These are phyloP conservation scores for Neotoxoptera formosana DNA, from an alignment of 1,140 invertebrate species.

Conservation along the genomic window DNA sequence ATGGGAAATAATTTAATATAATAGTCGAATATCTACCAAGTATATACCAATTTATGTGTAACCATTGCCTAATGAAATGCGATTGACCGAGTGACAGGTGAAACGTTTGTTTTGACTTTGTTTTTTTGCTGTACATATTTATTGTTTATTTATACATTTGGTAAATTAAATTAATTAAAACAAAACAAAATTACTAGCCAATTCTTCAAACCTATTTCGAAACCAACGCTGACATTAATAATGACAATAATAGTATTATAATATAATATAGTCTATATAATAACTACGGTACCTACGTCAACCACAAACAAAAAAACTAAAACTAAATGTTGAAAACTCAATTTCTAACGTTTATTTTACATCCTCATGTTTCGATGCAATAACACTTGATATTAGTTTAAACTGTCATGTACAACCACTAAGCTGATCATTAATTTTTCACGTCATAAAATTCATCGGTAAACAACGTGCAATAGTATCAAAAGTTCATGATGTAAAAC, in stretches of 20 bases:
- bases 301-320: background rate
- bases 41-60: background rate
- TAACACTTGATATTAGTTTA: background rate
- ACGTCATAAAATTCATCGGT: background rate
- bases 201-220: background rate
- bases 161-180: background rate
- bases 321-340: background rate
- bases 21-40: background rate
- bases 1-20: background rate
- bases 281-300: background rate
- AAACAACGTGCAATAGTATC: background rate
- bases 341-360: background rate
- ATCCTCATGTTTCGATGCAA: background rate
- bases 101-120: background rate
- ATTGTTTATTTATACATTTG: background rate
- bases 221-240: background rate
- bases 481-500: background rate
- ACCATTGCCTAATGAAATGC: background rate
- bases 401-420: background rate
- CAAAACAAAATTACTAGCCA: background rate
- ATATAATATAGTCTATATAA: background rate
- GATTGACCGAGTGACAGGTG: background rate
- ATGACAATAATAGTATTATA: background rate
- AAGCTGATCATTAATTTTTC: background rate
- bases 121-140: background rate